A percentile compares a stretch with the other conserved stretches of the same genome.
Evolutionary conservation across 2,113 vertebrate species (phyloP).

Genomic region (Syngnathus typhle): DNA sequence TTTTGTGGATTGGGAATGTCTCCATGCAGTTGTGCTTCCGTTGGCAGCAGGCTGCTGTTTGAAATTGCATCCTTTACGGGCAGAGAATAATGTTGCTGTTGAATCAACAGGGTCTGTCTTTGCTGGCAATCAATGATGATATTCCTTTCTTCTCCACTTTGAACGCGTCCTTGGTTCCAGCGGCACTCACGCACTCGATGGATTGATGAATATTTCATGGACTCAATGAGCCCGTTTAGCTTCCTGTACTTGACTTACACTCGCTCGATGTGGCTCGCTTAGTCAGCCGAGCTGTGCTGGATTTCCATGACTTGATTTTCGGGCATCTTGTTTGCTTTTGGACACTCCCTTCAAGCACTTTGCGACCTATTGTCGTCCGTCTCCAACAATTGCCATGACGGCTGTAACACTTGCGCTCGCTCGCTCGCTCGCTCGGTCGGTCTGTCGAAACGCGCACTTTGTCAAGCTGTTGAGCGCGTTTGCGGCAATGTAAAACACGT

Average conservation of each 20-base stretch:
- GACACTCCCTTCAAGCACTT: background rate
- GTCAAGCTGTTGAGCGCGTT: conserved; percentile 5
- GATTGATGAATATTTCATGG: conserved; percentile 69
- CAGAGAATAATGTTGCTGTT: background rate
- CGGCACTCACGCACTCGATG: conserved; percentile 8
- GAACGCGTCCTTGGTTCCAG: conserved; percentile 24
- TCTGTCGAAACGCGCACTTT: conserved; percentile 11
- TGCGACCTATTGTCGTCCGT: conserved; percentile 1
- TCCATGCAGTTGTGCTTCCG: no score
- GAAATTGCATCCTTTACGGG: background rate
- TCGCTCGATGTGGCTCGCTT: conserved; percentile 12
- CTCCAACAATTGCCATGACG: conserved; percentile 28
- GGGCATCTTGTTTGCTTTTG: background rate
- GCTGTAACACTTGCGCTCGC: conserved; percentile 16
- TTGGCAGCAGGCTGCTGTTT: background rate
- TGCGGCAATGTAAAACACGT: conserved; percentile 33
- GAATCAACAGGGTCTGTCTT: background rate
- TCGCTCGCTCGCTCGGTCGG: conserved; percentile 17
- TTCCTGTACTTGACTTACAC: conserved; percentile 33
- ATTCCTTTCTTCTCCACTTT: background rate
- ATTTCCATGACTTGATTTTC: conserved; percentile 1
- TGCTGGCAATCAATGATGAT: background rate
- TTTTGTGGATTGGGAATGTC: no score
- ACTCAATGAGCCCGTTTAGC: conserved; percentile 38
- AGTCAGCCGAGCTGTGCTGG: conserved; percentile 4